phyloP scores from a whole-genome alignment of 2,888 invertebrate genomes.

The Perdita meconis region DNA sequence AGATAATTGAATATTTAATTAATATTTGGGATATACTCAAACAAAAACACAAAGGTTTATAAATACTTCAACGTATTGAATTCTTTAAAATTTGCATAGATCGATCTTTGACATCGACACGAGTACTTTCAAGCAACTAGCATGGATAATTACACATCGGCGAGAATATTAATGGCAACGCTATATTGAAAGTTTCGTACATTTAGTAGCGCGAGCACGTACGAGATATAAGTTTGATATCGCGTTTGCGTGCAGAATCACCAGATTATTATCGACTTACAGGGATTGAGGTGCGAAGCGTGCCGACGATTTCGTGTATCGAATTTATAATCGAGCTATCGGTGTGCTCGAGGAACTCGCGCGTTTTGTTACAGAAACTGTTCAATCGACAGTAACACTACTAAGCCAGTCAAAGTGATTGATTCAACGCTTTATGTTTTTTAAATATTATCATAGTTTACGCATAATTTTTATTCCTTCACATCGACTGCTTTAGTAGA shows the following conservation, averaged over 20 bases:
- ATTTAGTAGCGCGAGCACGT: constrained; percentile 43
- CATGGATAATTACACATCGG: constrained; percentile 30
- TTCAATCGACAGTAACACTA: not conserved
- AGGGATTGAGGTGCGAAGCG: constrained; percentile 49
- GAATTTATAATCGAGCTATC: constrained; percentile 49
- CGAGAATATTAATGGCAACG: constrained; percentile 11
- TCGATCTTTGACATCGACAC: constrained; percentile 17
- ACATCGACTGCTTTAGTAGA: too few species aligned
- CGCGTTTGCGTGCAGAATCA: constrained; percentile 53
- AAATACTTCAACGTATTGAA: not conserved
- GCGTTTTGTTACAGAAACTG: not conserved
- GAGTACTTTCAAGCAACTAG: constrained; percentile 23
- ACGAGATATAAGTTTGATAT: constrained; percentile 56
- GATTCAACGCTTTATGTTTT: too few species aligned
- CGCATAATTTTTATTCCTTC: too few species aligned
- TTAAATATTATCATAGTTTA: too few species aligned
- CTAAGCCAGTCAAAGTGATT: too few species aligned
- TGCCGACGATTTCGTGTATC: constrained; percentile 48
- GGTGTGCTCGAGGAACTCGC: not conserved
- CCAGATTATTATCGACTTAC: constrained; percentile 56
- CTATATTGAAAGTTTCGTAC: constrained; percentile 21
- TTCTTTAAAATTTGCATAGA: constrained; percentile 40
- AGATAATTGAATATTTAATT: not conserved
- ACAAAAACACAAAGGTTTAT: not conserved
- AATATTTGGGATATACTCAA: not conserved